Conservation (phyloP, 2,113 vertebrate genomes). For the Carlito syrichta region DNA sequence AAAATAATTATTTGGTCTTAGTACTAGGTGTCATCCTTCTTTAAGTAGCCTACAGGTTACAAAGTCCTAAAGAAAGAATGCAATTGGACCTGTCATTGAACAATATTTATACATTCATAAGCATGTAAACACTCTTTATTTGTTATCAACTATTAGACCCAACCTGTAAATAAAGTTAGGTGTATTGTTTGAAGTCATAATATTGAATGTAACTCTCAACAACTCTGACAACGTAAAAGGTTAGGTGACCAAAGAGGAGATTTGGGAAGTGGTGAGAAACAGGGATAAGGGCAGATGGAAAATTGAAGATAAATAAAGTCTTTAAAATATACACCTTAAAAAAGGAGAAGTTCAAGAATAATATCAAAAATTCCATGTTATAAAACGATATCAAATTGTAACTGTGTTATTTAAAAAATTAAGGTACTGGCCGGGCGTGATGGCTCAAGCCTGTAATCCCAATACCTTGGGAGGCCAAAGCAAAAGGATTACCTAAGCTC, state of each 20-base stretch:
- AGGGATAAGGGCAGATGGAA: fast-evolving
- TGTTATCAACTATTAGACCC: background rate
- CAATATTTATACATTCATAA: background rate
- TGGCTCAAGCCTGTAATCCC: too few relatives aligned
- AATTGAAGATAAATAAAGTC: background rate
- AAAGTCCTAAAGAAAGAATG: background rate
- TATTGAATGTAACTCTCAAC: background rate
- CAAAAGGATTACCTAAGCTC: too few relatives aligned
- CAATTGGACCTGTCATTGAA: background rate
- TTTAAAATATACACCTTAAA: background rate
- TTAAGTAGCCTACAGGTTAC: background rate
- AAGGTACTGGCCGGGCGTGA: background rate
- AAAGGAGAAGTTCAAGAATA: background rate
- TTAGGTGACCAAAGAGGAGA: background rate
- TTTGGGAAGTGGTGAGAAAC: background rate
- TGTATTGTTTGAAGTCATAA: background rate
- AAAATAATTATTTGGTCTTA: background rate
- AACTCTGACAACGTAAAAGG: background rate
- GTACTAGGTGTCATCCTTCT: background rate
- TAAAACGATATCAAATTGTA: background rate
- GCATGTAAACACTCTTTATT: background rate
- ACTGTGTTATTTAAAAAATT: background rate
- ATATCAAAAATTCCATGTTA: background rate
- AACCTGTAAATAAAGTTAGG: background rate
- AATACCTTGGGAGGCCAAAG: too few relatives aligned